Evolutionary conservation across 2,797 vertebrate species (phyloP).

Genomic region (Moxostoma hubbsi): DNA sequence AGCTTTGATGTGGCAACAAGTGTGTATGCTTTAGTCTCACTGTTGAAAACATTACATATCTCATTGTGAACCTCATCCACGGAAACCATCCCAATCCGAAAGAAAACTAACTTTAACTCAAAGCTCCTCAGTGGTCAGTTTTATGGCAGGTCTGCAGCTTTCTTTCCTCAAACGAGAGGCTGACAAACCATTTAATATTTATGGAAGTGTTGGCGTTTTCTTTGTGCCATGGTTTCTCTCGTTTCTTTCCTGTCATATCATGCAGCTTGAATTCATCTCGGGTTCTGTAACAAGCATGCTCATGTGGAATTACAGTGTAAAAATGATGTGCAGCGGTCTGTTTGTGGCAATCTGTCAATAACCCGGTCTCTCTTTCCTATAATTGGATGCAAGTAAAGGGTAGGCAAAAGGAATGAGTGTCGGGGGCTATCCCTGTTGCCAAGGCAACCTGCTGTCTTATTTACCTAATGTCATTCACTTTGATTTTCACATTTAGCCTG

Average conservation of each 20-base stretch:
- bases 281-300: constrained; percentile 69
- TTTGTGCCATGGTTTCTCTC: constrained; percentile 56
- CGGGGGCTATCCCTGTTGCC: constrained; percentile 79
- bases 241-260: constrained; percentile 44
- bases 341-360: constrained; percentile 81
- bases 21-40: constrained; percentile 1
- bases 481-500: constrained; percentile 84
- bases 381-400: constrained; percentile 83
- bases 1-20: constrained; percentile 31
- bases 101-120: constrained; percentile 20
- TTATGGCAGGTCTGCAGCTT: constrained; percentile 43
- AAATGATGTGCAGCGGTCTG: constrained; percentile 79
- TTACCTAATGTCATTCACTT: constrained; percentile 85
- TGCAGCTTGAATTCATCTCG: constrained; percentile 50
- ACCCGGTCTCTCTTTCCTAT: constrained; percentile 80
- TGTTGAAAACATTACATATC: neutral
- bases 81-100: neutral
- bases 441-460: constrained; percentile 83
- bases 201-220: constrained; percentile 47
- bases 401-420: constrained; percentile 77
- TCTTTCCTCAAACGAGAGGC: constrained; percentile 43
- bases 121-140: constrained; percentile 41
- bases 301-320: constrained; percentile 79
- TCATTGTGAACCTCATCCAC: constrained; percentile 34
- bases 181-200: constrained; percentile 51